Evolutionary conservation across 2,797 vertebrate species (phyloP).

Genomic region (Argentina silus): DNA sequence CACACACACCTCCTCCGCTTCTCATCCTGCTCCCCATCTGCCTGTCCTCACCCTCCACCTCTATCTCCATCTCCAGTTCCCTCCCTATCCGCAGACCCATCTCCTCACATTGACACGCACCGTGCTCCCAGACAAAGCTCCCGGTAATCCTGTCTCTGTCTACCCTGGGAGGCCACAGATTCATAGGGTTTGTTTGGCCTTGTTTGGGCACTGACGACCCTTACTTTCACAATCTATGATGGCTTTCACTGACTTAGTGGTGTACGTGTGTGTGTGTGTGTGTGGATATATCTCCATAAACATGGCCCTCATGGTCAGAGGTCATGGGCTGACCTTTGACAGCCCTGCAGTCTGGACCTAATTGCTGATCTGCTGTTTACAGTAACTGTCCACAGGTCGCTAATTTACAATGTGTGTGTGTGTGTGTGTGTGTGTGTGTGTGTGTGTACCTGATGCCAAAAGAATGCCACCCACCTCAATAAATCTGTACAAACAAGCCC

Average conservation of each 20-base stretch:
- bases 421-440: too few species aligned
- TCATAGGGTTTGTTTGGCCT: neutral
- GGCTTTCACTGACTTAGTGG: neutral
- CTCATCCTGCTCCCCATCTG: neutral
- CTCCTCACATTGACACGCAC: neutral
- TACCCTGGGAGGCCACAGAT: neutral
- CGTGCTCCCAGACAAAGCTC: neutral
- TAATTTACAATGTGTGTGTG: neutral
- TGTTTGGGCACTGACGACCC: neutral
- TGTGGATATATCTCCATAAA: neutral
- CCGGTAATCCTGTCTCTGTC: neutral
- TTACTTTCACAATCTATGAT: neutral
- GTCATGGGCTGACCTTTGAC: neutral
- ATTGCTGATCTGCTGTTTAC: neutral
- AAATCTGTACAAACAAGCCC: too few species aligned
- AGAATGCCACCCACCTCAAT: too few species aligned
- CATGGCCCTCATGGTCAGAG: neutral
- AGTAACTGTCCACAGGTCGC: neutral
- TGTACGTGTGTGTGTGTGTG: constrained; percentile 10
- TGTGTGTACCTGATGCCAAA: neutral
- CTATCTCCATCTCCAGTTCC: neutral
- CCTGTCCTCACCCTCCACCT: neutral
- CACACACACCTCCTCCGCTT: neutral
- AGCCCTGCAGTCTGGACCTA: neutral
- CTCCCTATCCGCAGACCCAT: too few species aligned